phyloP scores from a whole-genome alignment of 1,140 invertebrate species.

The Drosophila yakuba region DNA sequence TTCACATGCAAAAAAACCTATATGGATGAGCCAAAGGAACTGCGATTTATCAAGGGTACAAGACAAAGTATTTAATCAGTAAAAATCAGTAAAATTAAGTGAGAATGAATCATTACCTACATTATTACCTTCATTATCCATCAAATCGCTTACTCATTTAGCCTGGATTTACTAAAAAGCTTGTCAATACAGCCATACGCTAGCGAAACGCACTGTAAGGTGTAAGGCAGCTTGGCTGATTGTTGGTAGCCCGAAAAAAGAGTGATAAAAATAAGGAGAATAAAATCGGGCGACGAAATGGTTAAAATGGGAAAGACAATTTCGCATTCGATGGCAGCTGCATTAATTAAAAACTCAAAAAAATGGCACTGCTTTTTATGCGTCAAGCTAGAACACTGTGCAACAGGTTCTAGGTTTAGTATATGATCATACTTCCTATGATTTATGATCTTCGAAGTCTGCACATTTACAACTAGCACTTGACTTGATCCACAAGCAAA shows the following conservation, averaged over 20 bases:
- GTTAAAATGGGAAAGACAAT: constrained; percentile 7
- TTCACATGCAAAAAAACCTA: constrained; percentile 1
- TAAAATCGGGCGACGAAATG: neutral
- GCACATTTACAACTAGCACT: no score
- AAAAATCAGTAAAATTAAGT: no score
- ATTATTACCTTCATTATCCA: no score
- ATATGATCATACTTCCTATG: neutral
- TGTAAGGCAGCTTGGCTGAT: neutral
- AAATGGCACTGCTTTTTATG: constrained; percentile 18
- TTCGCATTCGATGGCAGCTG: constrained; percentile 30
- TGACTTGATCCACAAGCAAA: neutral
- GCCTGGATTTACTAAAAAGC: neutral
- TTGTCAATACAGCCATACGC: neutral
- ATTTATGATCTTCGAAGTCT: no score
- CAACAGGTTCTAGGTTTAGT: neutral
- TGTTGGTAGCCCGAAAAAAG: neutral
- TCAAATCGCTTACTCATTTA: no score
- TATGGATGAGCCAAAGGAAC: neutral
- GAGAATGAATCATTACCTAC: no score
- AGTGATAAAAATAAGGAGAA: no score
- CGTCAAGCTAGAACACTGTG: constrained; percentile 6
- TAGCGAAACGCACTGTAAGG: constrained; percentile 6
- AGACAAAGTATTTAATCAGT: no score
- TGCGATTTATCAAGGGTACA: constrained; percentile 7
- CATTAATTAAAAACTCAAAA: constrained; percentile 32